phyloP scores from a whole-genome alignment of 2,113 vertebrate genomes.

The Anthoscopus minutus region DNA sequence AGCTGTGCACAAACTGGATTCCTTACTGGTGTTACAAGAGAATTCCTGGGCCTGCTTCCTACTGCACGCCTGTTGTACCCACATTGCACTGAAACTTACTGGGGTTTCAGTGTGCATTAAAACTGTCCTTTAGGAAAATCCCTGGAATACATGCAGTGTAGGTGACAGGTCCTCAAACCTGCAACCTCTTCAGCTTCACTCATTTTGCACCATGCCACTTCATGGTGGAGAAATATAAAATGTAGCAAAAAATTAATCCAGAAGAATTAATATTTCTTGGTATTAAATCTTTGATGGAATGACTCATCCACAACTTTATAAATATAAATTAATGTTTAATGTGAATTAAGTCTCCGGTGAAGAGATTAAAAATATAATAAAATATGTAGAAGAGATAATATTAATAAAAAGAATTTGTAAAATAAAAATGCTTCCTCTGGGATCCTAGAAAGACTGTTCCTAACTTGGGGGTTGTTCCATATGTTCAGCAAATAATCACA shows the following conservation, averaged over 20 bases:
- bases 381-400: not conserved
- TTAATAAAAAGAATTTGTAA: not conserved
- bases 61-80: accelerated
- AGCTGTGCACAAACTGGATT: not conserved
- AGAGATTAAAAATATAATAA: not conserved
- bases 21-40: not conserved
- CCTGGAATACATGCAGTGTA: not conserved
- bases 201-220: not conserved
- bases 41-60: not conserved
- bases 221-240: not conserved
- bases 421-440: not conserved
- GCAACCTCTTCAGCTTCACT: not conserved
- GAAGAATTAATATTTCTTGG: not conserved
- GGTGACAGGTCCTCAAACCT: not conserved
- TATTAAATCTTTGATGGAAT: not conserved
- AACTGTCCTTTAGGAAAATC: not conserved
- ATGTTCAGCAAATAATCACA: not conserved
- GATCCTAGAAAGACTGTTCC: not conserved
- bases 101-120: not conserved
- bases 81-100: not conserved
- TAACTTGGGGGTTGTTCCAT: not conserved
- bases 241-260: not conserved
- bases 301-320: not conserved
- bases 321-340: not conserved
- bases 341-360: not conserved